Evolutionary conservation across 2,113 vertebrate species (phyloP), one percentile per base, ranked within the genome.

Genomic region (Glaucidium brasilianum): DNA sequence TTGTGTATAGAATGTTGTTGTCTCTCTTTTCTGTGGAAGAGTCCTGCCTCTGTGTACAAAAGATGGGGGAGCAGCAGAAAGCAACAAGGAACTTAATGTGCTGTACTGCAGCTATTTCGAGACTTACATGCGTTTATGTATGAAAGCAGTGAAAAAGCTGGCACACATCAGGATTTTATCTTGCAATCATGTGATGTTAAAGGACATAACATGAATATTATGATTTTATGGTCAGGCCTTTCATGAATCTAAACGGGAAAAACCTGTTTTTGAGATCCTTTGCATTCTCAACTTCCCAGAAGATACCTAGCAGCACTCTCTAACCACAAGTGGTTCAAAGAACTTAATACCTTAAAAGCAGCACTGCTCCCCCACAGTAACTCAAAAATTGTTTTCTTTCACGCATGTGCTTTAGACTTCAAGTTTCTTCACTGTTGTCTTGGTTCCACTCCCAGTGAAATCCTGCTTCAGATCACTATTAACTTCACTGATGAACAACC

Each of bases 161-260:
- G 34, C 76, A 47, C 12, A 50, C 0, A 0, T 72, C 73, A 27
- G 56, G 81, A 60, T 84, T 95, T 94, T 60, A 68, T 90, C 92
- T 68, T 9, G 45, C 60, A 23, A 34, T n/a, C 88, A 60, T 11
- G 7, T 23, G 75, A 59, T 0, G 0, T 11, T 9, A 11, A 66
- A 79, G 72, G 79, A 62, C 41, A 34, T 10, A 58, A 89, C 43
- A 32, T 7, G 84, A 94, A 78, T 76, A 85, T 89, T 52, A 72
- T 4, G 72, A 87, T 94, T 75, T 94, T 87, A 95, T 30, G 58
- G 91, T 49, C 56, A 63, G 83, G 66, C 35, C 56, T 81, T 74
- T 81, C 83, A 79, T 3, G 11, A 91, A 87, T 30, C 21, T 20
- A 10, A 96, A 90, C 92, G 78, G 73, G 95, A 96, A 96, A 96